Evolutionary conservation across 2,797 vertebrate species (phyloP), one percentile per base, ranked within the genome.

Genomic region (Notolepis coatsorum): DNA sequence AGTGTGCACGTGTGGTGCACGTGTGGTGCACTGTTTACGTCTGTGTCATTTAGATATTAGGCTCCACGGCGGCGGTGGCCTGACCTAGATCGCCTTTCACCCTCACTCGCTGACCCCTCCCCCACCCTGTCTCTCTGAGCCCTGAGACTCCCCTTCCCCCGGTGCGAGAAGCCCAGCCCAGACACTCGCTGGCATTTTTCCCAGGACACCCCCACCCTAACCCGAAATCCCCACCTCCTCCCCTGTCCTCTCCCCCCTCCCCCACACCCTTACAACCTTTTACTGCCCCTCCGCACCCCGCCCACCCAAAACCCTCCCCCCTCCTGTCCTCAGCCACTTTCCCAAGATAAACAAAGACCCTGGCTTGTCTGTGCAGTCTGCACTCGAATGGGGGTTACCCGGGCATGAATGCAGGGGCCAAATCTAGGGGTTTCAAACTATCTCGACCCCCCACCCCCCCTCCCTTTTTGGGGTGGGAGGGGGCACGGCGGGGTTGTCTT

Each of bases 291-390:
- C 71, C 63, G 25, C 57, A 10, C 27, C 45, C 68, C 59, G 65
- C 62, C 31, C 55, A 50, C 59, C 64, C 27, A 75, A 47, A n/a
- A n/a, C n/a, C 61, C 42, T 59, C 73, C 68, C 71, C 66, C 51
- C 79, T 80, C 73, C 75, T 77, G 77, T 82, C 71, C 75, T 75
- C 73, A 68, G 59, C 75, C 74, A 71, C 59, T 80, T 52, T 79
- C 80, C 79, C 81, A 82, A 80, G 77, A 77, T 73, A 84, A 82
- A 86, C 81, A 84, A 84, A 86, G 82, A 79, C 68, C 81, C 63
- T 65, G 68, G 77, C 86, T 81, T 68, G 88, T 90, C 87, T 88
- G 88, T 76, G 84, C 65, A 21, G 42, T 42, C 17, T 42, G n/a
- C n/a, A n/a, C n/a, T 83, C 63, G 59, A 70, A 54, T 61, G 41